Conservation (phyloP, 2,888 invertebrate species). For the Homarus gammarus region DNA sequence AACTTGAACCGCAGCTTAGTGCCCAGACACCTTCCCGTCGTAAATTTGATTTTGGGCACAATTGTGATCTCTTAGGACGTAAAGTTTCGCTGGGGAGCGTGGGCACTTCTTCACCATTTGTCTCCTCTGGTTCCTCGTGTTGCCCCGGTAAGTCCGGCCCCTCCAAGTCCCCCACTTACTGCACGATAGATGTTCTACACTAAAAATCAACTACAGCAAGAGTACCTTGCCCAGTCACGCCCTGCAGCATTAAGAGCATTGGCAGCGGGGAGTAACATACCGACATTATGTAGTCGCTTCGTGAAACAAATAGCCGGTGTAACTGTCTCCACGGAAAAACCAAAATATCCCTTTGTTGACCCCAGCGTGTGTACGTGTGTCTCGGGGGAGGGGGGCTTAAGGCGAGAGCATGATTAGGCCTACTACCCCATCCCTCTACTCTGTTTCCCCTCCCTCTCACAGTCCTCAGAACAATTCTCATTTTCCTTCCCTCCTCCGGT, state of each 20-base stretch:
- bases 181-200: constrained; percentile 3
- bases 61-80: constrained; percentile 62
- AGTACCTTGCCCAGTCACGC: background rate
- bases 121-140: constrained; percentile 30
- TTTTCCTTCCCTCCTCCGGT: background rate
- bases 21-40: constrained; percentile 62
- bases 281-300: constrained; percentile 20
- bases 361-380: constrained; percentile 27
- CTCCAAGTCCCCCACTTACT: background rate
- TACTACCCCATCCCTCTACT: constrained; percentile 35
- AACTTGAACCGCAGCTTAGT: constrained; percentile 67
- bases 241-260: background rate
- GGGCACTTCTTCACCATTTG: constrained; percentile 40
- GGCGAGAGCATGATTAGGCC: constrained; percentile 45
- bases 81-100: constrained; percentile 42
- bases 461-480: background rate
- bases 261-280: constrained; percentile 5
- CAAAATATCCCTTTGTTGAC: constrained; percentile 48
- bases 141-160: background rate
- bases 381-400: constrained; percentile 32
- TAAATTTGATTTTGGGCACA: constrained; percentile 64
- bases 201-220: background rate
- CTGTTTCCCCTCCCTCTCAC: constrained; percentile 26
- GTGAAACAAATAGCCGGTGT: background rate
- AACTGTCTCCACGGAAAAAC: background rate